phyloP scores from a whole-genome alignment of 2,113 vertebrate species.

The Rhodinocichla rosea region DNA sequence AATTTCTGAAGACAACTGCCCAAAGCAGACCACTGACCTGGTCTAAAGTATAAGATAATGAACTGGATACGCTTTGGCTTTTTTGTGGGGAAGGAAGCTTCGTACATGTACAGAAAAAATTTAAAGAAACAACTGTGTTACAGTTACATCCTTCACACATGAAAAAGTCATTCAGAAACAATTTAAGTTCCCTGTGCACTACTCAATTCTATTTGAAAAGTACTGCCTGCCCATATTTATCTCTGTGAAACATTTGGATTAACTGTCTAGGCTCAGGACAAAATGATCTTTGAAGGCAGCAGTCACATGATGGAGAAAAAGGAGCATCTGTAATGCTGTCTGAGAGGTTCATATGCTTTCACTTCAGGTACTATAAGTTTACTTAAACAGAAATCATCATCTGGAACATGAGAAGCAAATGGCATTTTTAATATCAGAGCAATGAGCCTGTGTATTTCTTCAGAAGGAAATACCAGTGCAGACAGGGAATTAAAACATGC shows the following conservation, averaged over 20 bases:
- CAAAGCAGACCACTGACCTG: not conserved
- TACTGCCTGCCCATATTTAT: not conserved
- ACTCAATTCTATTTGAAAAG: conserved; percentile 13
- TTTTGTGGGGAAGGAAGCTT: not conserved
- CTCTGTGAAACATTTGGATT: not conserved
- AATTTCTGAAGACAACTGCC: not conserved
- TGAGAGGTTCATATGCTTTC: not conserved
- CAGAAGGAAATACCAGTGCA: conserved; percentile 16
- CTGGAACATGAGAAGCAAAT: conserved; percentile 1
- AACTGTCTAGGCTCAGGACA: not conserved
- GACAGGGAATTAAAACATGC: conserved; percentile 49
- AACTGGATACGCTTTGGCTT: not conserved
- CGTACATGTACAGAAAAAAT: not conserved
- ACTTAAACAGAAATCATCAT: not conserved
- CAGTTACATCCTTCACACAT: not conserved
- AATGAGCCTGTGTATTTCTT: conserved; percentile 6
- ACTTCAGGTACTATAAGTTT: not conserved
- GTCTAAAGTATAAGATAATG: not conserved
- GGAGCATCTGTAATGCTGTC: not conserved
- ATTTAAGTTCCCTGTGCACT: not conserved
- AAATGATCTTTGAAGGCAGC: not conserved
- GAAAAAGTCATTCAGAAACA: not conserved
- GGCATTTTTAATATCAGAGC: not conserved
- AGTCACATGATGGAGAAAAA: not conserved
- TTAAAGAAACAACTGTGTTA: not conserved